These are phyloP conservation scores for Lytechinus variegatus DNA, from an alignment of 35 echinoderm and acorn worm genomes.

Conservation along the genomic window DNA sequence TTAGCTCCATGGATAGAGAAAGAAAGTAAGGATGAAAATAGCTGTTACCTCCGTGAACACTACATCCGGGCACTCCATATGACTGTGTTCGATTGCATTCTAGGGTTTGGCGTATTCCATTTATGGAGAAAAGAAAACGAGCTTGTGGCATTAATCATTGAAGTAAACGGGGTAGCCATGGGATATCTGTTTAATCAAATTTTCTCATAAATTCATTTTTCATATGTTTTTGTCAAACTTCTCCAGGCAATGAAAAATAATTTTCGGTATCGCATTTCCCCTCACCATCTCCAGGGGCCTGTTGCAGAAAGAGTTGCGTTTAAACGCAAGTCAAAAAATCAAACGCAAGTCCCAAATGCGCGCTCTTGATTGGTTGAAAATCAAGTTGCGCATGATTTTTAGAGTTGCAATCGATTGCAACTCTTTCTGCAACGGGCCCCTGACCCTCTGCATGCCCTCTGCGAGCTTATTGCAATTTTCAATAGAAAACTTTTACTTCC, in stretches of 20 bases:
- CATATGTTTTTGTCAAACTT: background rate
- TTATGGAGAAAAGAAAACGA: background rate
- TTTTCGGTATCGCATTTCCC: background rate
- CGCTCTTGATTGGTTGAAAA: too few relatives aligned
- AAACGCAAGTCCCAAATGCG: too few relatives aligned
- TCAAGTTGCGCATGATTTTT: too few relatives aligned
- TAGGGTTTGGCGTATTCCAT: background rate
- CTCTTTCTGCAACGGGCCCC: too few relatives aligned
- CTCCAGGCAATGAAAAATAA: background rate
- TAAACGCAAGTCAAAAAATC: too few relatives aligned
- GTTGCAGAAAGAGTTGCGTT: too few relatives aligned
- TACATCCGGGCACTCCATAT: too few relatives aligned
- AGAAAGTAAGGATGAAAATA: background rate
- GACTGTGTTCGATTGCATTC: background rate
- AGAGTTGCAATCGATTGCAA: too few relatives aligned
- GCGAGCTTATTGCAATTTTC: too few relatives aligned
- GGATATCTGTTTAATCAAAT: background rate
- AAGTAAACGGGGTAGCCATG: background rate
- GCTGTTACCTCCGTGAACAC: background rate
- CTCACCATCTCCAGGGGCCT: background rate
- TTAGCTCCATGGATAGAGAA: background rate
- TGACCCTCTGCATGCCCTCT: too few relatives aligned
- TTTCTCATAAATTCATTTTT: background rate
- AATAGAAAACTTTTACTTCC: too few relatives aligned
- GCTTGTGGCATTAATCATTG: background rate